A percentile compares a stretch with the other conserved stretches of the same genome.
phyloP scores from a whole-genome alignment of 2,888 invertebrate genomes.

The Tetranychus piercei region DNA sequence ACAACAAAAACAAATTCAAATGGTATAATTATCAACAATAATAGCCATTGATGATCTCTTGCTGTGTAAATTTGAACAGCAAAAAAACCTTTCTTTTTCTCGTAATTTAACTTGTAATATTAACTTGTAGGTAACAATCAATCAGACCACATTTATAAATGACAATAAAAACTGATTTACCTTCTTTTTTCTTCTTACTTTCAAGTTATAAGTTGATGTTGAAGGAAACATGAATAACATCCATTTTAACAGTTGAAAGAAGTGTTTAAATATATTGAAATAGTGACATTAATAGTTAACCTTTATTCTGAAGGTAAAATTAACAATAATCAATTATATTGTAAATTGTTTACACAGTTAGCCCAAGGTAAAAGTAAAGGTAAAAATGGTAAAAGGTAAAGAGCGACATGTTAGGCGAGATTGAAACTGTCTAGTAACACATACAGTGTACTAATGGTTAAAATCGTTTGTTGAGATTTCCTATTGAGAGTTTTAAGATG shows the following conservation, averaged over 20 bases:
- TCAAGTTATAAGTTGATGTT: background rate
- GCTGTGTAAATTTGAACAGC: background rate
- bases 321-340: background rate
- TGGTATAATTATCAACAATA: background rate
- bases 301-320: background rate
- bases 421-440: background rate
- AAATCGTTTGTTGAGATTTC: background rate
- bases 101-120: background rate
- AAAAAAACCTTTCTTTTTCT: background rate
- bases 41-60: background rate
- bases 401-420: background rate
- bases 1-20: background rate
- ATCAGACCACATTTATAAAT: background rate
- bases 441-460: background rate
- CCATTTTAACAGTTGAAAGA: background rate
- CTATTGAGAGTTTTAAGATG: background rate
- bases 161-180: background rate
- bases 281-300: background rate
- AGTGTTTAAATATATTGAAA: background rate
- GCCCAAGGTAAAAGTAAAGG: background rate
- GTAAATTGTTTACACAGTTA: background rate
- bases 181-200: background rate
- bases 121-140: background rate
- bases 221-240: background rate
- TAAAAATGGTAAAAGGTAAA: background rate